phyloP scores from a whole-genome alignment of 2,113 vertebrate genomes.

The Sula dactylatra region DNA sequence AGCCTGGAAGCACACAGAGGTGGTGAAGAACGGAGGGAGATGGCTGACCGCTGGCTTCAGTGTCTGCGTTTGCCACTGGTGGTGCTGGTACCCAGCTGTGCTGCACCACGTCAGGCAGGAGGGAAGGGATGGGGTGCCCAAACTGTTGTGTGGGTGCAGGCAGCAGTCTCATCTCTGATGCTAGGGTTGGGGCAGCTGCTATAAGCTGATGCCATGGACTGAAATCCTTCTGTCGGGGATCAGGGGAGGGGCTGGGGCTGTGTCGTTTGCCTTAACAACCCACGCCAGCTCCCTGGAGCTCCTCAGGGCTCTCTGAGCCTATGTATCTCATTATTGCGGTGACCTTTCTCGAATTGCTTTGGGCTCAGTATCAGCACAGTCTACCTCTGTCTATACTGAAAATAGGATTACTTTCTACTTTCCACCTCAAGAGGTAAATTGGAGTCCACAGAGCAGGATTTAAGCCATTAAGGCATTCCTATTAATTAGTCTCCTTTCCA shows the following conservation, averaged over 20 bases:
- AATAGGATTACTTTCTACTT: conserved; percentile 5
- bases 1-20: background rate
- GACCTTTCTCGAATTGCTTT: background rate
- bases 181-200: background rate
- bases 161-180: accelerated
- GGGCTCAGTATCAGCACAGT: background rate
- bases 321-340: background rate
- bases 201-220: background rate
- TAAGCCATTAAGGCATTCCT: background rate
- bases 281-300: background rate
- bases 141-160: background rate
- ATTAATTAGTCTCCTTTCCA: background rate
- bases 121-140: background rate
- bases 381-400: background rate
- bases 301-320: background rate
- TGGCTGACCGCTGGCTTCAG: background rate
- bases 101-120: background rate
- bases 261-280: background rate
- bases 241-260: background rate
- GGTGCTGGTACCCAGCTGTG: background rate
- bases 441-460: background rate
- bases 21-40: background rate
- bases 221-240: background rate
- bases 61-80: background rate
- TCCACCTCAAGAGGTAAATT: background rate